Base-by-base conservation (phyloP, 1,140 invertebrate species). In the Drosophila baimaii region DNA sequence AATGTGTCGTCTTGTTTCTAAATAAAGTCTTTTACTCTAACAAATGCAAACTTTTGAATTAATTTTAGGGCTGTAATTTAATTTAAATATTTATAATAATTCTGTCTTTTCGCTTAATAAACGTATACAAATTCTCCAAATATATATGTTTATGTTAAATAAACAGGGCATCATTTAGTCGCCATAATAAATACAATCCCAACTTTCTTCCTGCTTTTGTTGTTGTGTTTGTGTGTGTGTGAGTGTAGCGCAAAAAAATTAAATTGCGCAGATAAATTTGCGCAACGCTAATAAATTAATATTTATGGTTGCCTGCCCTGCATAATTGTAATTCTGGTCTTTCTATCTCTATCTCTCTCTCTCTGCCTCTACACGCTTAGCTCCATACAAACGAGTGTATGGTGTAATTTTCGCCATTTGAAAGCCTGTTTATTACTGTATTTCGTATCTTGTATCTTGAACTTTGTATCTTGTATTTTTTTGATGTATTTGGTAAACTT, bases 241-340 rank as follows among this genome's bases (percentile, higher is more conserved):
- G 57, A 49, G 62, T 78, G 66, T 77, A 43, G 49, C 31, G 73
- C 47, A 75, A 69, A 68, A 61, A 88, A 86, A 89, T 89, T 90
- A 82, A 86, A 86, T 77, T 86, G 86, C 82, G 73, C 70, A 83
- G 77, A 90, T 90, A 83, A 90, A 86, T 86, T 90, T 79, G 77
- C 77, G 79, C 79, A 69, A 82, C 64, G 76, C 79, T 82, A 86
- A 82, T 88, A 88, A 88, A 88, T 88, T 88, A 88, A 89, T 89
- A 88, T 89, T 88, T 89, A 89, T 80, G 83, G 56, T 69, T 49
- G 46, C 57, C 58, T 75, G 79, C 61, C 74, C 70, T 70, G 62
- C 51, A 66, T 77, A 77, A 81, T 69, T 81, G 54, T 72, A 65
- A 54, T 63, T 65, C 62, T 69, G 47, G 27, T 37, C 33, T 43